These are phyloP conservation scores for Aptenodytes patagonicus DNA, from an alignment of 2,113 vertebrate genomes.

Conservation along the genomic window DNA sequence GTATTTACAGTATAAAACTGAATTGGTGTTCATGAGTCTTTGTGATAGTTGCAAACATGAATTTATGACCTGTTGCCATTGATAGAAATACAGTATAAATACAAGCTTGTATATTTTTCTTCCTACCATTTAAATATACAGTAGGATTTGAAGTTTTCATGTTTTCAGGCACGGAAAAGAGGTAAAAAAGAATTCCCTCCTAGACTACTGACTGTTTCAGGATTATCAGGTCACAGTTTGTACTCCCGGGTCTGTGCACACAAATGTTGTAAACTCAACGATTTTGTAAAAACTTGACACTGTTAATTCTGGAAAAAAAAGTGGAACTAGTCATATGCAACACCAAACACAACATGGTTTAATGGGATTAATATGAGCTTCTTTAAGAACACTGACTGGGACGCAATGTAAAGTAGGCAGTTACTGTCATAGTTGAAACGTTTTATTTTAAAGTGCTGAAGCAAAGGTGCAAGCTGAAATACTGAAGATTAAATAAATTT, in stretches of 20 bases:
- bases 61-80: slow-evolving; percentile 71
- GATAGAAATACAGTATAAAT: slow-evolving; percentile 72
- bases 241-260: slow-evolving; percentile 57
- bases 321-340: slow-evolving; percentile 57
- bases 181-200: slow-evolving; percentile 16
- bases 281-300: slow-evolving; percentile 70
- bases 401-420: slow-evolving; percentile 67
- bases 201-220: slow-evolving; percentile 68
- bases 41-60: slow-evolving; percentile 73
- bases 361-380: slow-evolving; percentile 57
- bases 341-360: slow-evolving; percentile 65
- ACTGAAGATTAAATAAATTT: slow-evolving; percentile 75
- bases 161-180: slow-evolving; percentile 57
- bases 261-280: slow-evolving; percentile 61
- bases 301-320: slow-evolving; percentile 68
- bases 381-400: slow-evolving; percentile 54
- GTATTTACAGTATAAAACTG: slow-evolving; percentile 66
- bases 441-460: slow-evolving; percentile 73
- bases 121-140: slow-evolving; percentile 71
- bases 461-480: slow-evolving; percentile 70
- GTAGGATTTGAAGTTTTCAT: slow-evolving; percentile 67
- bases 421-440: slow-evolving; percentile 60
- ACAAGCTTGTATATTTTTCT: slow-evolving; percentile 75
- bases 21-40: slow-evolving; percentile 73
- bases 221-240: slow-evolving; percentile 74